Percentiles rank a stretch among this genome's conserved stretches.
Evolutionary conservation across 1,140 invertebrate species (phyloP).

Genomic region (Oppia nitens): DNA sequence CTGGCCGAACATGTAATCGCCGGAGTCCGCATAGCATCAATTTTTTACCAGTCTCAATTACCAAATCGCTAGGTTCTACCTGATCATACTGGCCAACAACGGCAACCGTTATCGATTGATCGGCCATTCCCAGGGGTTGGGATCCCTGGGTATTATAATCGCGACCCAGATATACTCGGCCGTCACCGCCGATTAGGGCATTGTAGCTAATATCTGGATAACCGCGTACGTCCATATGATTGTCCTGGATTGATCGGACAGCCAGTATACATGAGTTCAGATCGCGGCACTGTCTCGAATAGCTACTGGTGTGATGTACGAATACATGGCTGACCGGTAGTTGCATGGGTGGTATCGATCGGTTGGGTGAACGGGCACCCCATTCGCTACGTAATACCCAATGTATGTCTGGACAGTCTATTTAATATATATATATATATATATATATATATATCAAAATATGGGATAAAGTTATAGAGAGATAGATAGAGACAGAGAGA

Average conservation of each 20-base stretch:
- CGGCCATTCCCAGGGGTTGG: slow-evolving; percentile 25
- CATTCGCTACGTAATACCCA: slow-evolving; percentile 5
- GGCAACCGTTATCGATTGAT: slow-evolving; percentile 22
- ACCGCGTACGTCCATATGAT: slow-evolving; percentile 21
- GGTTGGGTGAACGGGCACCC: slow-evolving; percentile 12
- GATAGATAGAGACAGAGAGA: too few species aligned
- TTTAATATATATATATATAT: too few species aligned
- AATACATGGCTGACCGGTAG: slow-evolving; percentile 50
- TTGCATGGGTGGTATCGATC: too few species aligned
- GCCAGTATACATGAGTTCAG: slow-evolving; percentile 16
- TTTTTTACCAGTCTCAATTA: slow-evolving; percentile 8
- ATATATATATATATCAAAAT: too few species aligned
- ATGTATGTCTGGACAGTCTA: too few species aligned
- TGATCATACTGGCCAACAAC: slow-evolving; percentile 22
- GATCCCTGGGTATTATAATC: slow-evolving; percentile 25
- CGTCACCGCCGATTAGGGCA: slow-evolving; percentile 29
- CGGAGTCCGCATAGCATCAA: slow-evolving; percentile 9
- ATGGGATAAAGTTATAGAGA: too few species aligned
- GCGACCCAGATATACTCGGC: slow-evolving; percentile 26
- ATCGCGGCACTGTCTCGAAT: slow-evolving; percentile 19
- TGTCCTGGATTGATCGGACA: slow-evolving; percentile 25
- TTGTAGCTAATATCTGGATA: slow-evolving; percentile 21
- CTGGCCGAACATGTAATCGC: background rate
- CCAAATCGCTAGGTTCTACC: background rate
- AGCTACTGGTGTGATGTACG: slow-evolving; percentile 26